Evolutionary conservation across 2,113 vertebrate genomes (phyloP).

Genomic region (Brachirus orientalis): DNA sequence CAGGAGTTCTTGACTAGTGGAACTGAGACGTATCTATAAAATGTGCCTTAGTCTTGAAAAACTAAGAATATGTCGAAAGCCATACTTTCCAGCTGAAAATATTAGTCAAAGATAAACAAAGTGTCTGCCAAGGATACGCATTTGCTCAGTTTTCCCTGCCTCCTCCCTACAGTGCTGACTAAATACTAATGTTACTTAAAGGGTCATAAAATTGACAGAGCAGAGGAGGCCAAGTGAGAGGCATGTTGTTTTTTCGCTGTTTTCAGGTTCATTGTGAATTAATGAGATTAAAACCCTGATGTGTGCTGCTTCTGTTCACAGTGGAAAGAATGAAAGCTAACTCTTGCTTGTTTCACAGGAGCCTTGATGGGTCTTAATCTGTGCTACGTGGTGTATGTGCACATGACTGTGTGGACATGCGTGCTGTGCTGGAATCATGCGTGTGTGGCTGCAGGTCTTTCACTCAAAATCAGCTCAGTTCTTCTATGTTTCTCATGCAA

Average conservation of each 20-base stretch:
- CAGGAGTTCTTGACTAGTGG: constrained; percentile 53
- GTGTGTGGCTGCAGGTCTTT: constrained; percentile 12
- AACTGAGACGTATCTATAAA: constrained; percentile 33
- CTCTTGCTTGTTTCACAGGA: constrained; percentile 22
- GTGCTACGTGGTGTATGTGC: constrained; percentile 1
- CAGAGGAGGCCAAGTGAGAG: constrained; percentile 35
- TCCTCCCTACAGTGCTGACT: constrained; percentile 54
- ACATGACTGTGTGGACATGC: not conserved
- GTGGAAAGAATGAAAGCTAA: constrained; percentile 34
- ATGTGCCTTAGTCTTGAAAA: constrained; percentile 32
- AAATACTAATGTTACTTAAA: constrained; percentile 74
- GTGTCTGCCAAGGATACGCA: constrained; percentile 63
- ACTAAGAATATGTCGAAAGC: constrained; percentile 73
- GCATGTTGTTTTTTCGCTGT: constrained; percentile 48
- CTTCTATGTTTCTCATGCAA: not conserved
- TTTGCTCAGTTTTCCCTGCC: constrained; percentile 51
- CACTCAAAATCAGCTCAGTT: not conserved
- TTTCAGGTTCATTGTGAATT: constrained; percentile 62
- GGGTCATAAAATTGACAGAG: constrained; percentile 62
- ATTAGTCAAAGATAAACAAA: constrained; percentile 71
- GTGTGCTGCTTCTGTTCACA: constrained; percentile 58
- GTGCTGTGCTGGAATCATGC: not conserved
- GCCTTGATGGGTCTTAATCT: constrained; percentile 35
- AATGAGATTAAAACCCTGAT: constrained; percentile 58
- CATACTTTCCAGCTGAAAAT: constrained; percentile 65